Percentiles rank a stretch among this genome's conserved stretches.
Conservation (phyloP, 2,888 invertebrate species). For the Arrhopalites spinosus region DNA sequence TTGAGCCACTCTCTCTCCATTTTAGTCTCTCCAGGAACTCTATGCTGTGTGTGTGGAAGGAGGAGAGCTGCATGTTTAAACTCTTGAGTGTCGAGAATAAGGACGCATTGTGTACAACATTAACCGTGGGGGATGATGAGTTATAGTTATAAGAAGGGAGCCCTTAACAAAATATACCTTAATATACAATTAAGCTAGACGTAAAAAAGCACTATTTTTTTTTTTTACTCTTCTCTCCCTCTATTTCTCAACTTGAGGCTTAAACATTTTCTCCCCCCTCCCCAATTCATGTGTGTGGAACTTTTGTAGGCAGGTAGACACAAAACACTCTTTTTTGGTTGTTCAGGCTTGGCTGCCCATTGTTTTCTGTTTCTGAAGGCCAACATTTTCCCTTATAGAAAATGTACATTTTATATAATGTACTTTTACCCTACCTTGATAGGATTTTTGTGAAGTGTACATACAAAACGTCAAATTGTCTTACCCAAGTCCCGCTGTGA, state of each 20-base stretch:
- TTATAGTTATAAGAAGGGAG: constrained; percentile 1
- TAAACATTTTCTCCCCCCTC: neutral
- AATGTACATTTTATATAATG: neutral
- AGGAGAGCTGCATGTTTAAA: constrained; percentile 2
- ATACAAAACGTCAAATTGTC: neutral
- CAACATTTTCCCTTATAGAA: constrained; percentile 13
- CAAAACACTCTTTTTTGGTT: constrained; percentile 1
- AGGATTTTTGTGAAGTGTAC: no score
- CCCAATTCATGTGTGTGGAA: neutral
- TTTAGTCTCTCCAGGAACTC: constrained; percentile 22
- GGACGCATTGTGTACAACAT: neutral
- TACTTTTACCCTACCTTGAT: constrained; percentile 1
- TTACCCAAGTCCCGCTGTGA: neutral
- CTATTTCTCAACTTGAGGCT: neutral
- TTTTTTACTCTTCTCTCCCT: neutral
- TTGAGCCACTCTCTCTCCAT: constrained; percentile 15
- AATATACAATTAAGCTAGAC: constrained; percentile 26
- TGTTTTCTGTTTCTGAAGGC: constrained; percentile 34
- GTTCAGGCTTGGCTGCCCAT: constrained; percentile 33
- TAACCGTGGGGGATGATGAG: constrained; percentile 8
- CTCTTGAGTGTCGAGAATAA: neutral
- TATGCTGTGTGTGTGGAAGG: neutral
- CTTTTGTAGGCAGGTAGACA: neutral
- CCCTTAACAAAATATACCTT: constrained; percentile 20
- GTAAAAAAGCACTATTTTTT: constrained; percentile 29